These are phyloP conservation scores for Cantharis lateralis DNA, from an alignment of 2,888 invertebrate species.

Conservation along the genomic window DNA sequence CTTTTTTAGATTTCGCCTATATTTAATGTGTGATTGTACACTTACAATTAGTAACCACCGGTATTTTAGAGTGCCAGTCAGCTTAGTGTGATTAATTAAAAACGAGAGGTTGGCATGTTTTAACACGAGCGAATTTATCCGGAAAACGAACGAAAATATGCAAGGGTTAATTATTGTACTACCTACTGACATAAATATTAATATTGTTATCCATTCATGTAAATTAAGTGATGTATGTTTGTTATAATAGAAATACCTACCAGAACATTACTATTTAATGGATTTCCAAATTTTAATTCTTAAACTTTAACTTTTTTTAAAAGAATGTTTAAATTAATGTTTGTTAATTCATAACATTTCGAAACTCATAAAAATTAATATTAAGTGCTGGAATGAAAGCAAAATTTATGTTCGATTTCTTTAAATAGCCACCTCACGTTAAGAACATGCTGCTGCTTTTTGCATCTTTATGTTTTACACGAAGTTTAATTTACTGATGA, in stretches of 20 bases:
- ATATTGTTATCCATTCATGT: not conserved
- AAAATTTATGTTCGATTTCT: not conserved
- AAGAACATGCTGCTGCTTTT: not conserved
- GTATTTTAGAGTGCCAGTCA: not conserved
- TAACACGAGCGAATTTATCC: not conserved
- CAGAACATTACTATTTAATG: too few species aligned
- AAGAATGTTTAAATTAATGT: not conserved
- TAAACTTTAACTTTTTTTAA: too few species aligned
- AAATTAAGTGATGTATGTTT: too few species aligned
- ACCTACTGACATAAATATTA: not conserved
- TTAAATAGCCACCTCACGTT: not conserved
- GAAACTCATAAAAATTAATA: not conserved
- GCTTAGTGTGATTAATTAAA: not conserved
- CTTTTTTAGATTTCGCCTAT: too few species aligned
- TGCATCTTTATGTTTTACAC: conserved; percentile 4
- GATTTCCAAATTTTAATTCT: too few species aligned
- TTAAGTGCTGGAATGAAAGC: not conserved
- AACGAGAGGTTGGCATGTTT: not conserved
- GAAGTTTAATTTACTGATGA: conserved; percentile 9
- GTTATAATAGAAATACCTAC: too few species aligned
- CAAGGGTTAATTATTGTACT: not conserved
- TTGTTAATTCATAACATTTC: not conserved
- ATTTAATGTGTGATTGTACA: too few species aligned
- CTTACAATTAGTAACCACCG: too few species aligned
- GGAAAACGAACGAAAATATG: not conserved